Conservation (phyloP, 92 coral and sea anemone species). For the Muricea muricata region DNA sequence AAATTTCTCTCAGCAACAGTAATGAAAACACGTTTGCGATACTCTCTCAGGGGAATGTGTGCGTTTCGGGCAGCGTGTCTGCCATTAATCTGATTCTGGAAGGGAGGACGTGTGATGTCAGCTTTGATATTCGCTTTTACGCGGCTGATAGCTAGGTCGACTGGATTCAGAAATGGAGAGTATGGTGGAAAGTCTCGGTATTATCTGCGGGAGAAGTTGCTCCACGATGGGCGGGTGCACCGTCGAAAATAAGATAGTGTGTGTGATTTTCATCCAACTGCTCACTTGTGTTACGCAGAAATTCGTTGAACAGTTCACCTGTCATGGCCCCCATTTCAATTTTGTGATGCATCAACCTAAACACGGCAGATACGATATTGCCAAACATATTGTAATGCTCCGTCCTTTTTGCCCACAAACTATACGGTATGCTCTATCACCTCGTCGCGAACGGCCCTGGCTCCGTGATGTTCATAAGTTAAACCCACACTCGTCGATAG, state of each 20-base stretch:
- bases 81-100: too few relatives aligned
- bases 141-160: too few relatives aligned
- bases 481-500: too few relatives aligned
- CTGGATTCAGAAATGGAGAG: conserved; percentile 57
- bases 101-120: too few relatives aligned
- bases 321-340: conserved; percentile 13
- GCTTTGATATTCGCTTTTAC: too few relatives aligned
- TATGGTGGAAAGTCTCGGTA: conserved; percentile 49
- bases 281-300: neutral
- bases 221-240: too few relatives aligned
- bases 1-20: too few relatives aligned
- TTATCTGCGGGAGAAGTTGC: neutral
- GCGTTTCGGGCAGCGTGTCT: too few relatives aligned
- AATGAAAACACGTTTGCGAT: too few relatives aligned
- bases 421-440: conserved; percentile 57
- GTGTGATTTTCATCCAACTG: neutral
- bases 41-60: too few relatives aligned
- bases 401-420: too few relatives aligned
- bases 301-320: neutral
- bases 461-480: conserved; percentile 44
- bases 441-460: conserved; percentile 52
- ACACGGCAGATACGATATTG: conserved; percentile 56
- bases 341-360: conserved; percentile 18
- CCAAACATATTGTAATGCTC: too few relatives aligned
- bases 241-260: neutral